These are phyloP conservation scores for Pseudotriccus pelzelni DNA, from an alignment of 2,797 vertebrate species.

Conservation along the genomic window DNA sequence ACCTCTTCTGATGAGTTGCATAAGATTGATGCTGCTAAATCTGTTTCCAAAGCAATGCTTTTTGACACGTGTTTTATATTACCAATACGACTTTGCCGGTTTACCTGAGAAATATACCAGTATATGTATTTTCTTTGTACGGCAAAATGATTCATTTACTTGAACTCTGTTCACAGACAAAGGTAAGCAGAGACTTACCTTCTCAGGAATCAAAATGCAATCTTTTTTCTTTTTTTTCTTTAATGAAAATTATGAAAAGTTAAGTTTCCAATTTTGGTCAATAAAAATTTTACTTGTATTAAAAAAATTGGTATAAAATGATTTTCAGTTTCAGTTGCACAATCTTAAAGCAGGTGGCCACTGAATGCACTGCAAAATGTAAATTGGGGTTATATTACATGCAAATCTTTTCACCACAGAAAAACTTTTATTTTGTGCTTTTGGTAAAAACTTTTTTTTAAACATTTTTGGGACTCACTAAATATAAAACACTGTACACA, in stretches of 20 bases:
- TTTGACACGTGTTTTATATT: neutral
- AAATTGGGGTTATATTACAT: neutral
- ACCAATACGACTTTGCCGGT: neutral
- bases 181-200: neutral
- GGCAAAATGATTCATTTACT: conserved; percentile 29
- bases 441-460: neutral
- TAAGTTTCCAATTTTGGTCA: conserved; percentile 4
- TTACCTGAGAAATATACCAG: neutral
- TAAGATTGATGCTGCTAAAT: neutral
- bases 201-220: neutral
- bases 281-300: neutral
- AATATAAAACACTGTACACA: neutral
- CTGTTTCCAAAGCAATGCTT: neutral
- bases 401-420: neutral
- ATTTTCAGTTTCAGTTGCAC: conserved; percentile 24
- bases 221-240: neutral
- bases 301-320: neutral
- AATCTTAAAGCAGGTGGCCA: neutral
- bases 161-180: conserved; percentile 7
- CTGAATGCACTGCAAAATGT: neutral
- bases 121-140: neutral
- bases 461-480: neutral
- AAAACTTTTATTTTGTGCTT: neutral
- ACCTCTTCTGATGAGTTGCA: neutral
- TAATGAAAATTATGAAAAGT: neutral